phyloP scores from a whole-genome alignment of 2,113 vertebrate species.

The Smithornis capensis region DNA sequence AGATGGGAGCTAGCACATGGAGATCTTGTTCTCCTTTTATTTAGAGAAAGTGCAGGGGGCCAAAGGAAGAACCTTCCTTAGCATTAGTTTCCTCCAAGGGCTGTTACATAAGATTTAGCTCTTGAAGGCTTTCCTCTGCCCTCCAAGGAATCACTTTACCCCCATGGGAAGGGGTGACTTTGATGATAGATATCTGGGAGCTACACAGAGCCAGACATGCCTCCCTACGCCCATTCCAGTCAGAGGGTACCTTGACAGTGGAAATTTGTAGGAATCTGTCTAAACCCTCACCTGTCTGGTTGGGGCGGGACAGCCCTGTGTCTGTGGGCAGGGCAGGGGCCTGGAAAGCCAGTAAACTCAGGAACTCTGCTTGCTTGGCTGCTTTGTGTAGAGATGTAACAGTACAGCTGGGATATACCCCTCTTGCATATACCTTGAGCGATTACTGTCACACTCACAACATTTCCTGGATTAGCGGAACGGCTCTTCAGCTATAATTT shows the following conservation, averaged over 20 bases:
- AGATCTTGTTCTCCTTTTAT: not conserved
- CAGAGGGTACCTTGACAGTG: fast-evolving
- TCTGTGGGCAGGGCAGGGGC: not conserved
- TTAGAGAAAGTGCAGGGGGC: not conserved
- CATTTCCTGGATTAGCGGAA: constrained; percentile 44
- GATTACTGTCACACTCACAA: not conserved
- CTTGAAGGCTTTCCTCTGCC: not conserved
- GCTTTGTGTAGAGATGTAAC: not conserved
- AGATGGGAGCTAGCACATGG: not conserved
- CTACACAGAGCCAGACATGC: not conserved
- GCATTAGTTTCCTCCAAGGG: not conserved
- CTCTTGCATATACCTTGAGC: not conserved
- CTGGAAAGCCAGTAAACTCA: not conserved
- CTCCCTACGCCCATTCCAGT: fast-evolving
- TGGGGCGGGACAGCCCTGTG: fast-evolving
- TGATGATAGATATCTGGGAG: not conserved
- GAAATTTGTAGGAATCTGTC: not conserved
- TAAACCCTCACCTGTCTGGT: fast-evolving
- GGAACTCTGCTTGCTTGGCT: not conserved
- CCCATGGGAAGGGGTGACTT: not conserved
- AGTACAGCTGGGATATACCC: not conserved
- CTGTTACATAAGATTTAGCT: not conserved
- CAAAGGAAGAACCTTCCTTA: not conserved
- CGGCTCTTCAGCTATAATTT: constrained; percentile 26
- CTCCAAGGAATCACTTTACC: not conserved